A percentile compares a stretch with the other conserved stretches of the same genome.
Evolutionary conservation across 2,113 vertebrate species (phyloP).

Genomic region (Nothobranchius furzeri): DNA sequence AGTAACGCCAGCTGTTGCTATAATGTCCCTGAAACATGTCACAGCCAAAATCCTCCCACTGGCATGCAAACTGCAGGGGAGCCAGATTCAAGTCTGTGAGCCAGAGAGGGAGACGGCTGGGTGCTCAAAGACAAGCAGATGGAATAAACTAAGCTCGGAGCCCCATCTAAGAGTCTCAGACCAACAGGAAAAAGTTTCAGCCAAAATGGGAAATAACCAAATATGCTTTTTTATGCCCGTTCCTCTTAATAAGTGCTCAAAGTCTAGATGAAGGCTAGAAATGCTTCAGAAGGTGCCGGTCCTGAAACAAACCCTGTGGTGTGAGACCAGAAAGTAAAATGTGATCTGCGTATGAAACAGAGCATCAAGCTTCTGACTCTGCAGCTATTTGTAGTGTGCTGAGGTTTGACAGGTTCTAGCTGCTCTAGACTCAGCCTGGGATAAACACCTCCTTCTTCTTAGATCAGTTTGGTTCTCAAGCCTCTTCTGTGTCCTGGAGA

Average conservation of each 20-base stretch:
- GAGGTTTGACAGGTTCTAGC: no score
- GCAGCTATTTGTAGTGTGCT: no score
- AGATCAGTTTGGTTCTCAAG: no score
- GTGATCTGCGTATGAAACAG: no score
- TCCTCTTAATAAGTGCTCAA: constrained; percentile 18
- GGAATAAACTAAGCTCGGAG: constrained; percentile 45
- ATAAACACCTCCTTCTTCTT: no score
- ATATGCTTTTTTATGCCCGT: no score
- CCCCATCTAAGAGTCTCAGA: constrained; percentile 24
- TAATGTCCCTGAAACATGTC: constrained; percentile 47
- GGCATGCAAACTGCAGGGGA: constrained; percentile 58
- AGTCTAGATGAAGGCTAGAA: neutral
- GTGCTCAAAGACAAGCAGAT: constrained; percentile 57
- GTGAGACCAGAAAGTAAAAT: no score
- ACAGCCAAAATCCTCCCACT: constrained; percentile 60
- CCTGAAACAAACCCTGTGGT: no score
- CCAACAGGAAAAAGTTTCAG: neutral
- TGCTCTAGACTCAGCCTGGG: no score
- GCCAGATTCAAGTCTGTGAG: constrained; percentile 53
- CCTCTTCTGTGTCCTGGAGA: no score
- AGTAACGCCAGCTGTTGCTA: constrained; percentile 61
- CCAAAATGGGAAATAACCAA: constrained; percentile 42
- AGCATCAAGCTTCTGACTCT: no score
- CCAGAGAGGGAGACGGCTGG: constrained; percentile 32
- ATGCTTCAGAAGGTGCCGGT: no score